These are phyloP conservation scores for Campopleginae sp. DNA, from an alignment of 2,888 invertebrate species.

Conservation along the genomic window DNA sequence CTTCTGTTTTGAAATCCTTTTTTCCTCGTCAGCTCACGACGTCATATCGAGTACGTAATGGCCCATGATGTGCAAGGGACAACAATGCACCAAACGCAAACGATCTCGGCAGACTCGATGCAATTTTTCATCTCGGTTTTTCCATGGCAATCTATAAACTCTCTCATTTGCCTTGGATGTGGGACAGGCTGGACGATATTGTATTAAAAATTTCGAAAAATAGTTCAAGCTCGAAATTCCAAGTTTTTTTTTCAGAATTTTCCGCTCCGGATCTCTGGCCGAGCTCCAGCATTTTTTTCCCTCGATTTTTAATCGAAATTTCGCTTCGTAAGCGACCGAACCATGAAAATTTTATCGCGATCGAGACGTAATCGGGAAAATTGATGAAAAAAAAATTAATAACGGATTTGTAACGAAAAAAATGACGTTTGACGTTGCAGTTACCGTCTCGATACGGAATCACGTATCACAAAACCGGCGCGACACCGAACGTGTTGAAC, in stretches of 20 bases:
- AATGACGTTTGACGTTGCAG: background rate
- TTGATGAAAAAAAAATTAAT: too few species aligned
- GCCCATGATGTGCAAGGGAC: conserved; percentile 8
- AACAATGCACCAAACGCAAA: conserved; percentile 3
- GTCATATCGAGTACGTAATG: background rate
- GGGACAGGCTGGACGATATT: background rate
- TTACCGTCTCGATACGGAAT: background rate
- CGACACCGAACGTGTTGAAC: background rate
- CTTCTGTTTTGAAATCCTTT: background rate
- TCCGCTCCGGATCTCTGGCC: background rate
- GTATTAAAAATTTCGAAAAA: background rate
- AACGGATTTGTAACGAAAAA: too few species aligned
- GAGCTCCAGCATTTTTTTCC: too few species aligned
- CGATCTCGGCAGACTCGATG: background rate
- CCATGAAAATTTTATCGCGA: too few species aligned
- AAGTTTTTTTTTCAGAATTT: background rate
- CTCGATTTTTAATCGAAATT: too few species aligned
- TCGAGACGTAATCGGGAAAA: too few species aligned
- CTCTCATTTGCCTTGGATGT: conserved; percentile 9
- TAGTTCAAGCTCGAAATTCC: background rate
- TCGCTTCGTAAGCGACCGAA: too few species aligned
- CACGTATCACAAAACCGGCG: background rate
- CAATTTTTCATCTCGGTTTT: conserved; percentile 30
- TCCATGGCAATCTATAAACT: conserved; percentile 25
- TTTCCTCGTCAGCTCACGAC: background rate